phyloP scores from a whole-genome alignment of 2,797 vertebrate species.

The Sarcoramphus papa region DNA sequence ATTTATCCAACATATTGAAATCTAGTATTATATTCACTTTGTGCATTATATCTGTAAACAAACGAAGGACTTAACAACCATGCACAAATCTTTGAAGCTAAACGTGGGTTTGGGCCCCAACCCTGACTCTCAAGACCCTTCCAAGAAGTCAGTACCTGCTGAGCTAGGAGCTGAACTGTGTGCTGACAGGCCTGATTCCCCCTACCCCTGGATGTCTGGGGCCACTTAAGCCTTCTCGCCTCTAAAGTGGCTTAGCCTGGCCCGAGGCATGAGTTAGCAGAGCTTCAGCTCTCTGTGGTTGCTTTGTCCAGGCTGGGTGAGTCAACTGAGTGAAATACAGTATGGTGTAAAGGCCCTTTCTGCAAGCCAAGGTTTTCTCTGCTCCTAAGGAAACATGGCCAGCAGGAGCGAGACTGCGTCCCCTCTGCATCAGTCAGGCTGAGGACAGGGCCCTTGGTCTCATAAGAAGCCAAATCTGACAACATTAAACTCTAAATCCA shows the following conservation, averaged over 20 bases:
- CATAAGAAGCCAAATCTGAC: neutral
- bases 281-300: neutral
- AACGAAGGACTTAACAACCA: neutral
- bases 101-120: neutral
- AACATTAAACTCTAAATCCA: neutral
- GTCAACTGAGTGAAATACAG: neutral
- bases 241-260: neutral
- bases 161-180: neutral
- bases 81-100: neutral
- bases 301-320: neutral
- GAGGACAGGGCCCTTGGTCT: neutral
- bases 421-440: neutral
- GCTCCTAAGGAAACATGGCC: neutral
- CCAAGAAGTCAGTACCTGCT: neutral
- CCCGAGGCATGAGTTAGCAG: neutral
- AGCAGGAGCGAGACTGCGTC: neutral
- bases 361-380: neutral
- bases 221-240: neutral
- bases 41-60: neutral
- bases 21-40: neutral
- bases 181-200: neutral
- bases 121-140: neutral
- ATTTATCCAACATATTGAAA: neutral
- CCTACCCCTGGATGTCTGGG: neutral
- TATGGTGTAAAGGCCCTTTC: neutral